Base-by-base conservation (phyloP, 2,888 invertebrate genomes). In the Coecobrya sp. region DNA sequence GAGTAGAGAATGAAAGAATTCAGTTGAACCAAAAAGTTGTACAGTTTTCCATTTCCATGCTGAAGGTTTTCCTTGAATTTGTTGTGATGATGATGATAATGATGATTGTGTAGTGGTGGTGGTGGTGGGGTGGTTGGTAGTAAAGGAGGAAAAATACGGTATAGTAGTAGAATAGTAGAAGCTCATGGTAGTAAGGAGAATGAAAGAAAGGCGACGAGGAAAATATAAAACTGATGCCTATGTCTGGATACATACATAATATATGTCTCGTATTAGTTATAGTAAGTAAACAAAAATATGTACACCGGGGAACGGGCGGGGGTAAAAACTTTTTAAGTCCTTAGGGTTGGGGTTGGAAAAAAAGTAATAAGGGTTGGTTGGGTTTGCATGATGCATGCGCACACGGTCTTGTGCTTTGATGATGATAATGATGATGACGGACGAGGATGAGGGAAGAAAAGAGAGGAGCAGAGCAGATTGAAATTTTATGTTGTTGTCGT, bases 351-450 rank as follows among this genome's bases (percentile, higher is more conserved):
- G 81, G 25, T 49, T 11, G 52, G 45, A 87, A 76, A 87, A 73
- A 59, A 87, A 52, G 70, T 45, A 76, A 45, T 42, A 76, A 76
- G 73, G 73, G 68, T 86, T 86, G 65, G 16, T 70, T 84, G 52
- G 42, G 1, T 42, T 79, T 79, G 76, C 79, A 81, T 81, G 81
- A 68, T 68, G 68, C 86, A 86, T 86, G 86, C 86, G 86, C 68
- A 86, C 16, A 62, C 62, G 3, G 7, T 19, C 62, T n/a, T 30
- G 25, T 5, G 55, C 11, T 52, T 52, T 52, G 25, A 19, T 65
- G 42, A 11, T 73, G 73, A 42, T 73, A 42, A 73, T 73, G 36
- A 73, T 76, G 49, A 76, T 76, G 76, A 76, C 27, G 22, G 76
- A 13, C 42, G 76, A 45, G 11, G 45, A 45, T 22, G 49, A 30